Evolutionary conservation across 2,113 vertebrate species (phyloP), one percentile per base, ranked within the genome.

Genomic region (Callionymus lyra): DNA sequence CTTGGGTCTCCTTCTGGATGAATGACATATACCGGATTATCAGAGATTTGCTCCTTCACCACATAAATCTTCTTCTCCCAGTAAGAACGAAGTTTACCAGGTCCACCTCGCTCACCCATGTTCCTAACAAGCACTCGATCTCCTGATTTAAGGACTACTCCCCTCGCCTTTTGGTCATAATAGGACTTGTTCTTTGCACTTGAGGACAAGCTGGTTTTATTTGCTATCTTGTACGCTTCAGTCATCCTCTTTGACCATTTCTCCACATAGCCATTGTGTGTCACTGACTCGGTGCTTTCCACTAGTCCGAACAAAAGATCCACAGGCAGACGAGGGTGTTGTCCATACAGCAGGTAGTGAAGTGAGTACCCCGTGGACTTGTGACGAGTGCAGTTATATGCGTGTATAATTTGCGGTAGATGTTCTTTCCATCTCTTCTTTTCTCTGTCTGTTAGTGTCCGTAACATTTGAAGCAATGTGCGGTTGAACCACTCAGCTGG

Each of bases 221-320:
- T 13, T 1, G 46, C 41, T 10, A 55, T 41, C 2, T 2, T 1
- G 4, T 50, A 45, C 2, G 41, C 52, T 3, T 50, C 38, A 0
- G 2, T 9, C 47, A 46, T 56, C 13, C 10, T 54, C 0, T 2
- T 16, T 32, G 10, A 6, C 45, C 57, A 39, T 4, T 41, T 45
- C 2, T 50, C 14, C 0, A 36, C 34, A 12, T 34, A 57, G 3
- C 40, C 12, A 3, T 6, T 16, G 46, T 4, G 8, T 34, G 17
- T 0, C n/a, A n/a, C n/a, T n/a, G n/a, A n/a, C n/a, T n/a, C n/a
- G n/a, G 12, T 10, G 1, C 9, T 1, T 6, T 33, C 41, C 10
- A 12, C 1, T 1, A 56, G 4, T 1, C 45, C 33, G 5, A 56
- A 56, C 2, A 42, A 12, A 0, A 47, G 9, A 6, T 56, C 16